A percentile compares a stretch with the other conserved stretches of the same genome.
Evolutionary conservation across 2,888 invertebrate genomes (phyloP).

Genomic region (Limenitis camilla): DNA sequence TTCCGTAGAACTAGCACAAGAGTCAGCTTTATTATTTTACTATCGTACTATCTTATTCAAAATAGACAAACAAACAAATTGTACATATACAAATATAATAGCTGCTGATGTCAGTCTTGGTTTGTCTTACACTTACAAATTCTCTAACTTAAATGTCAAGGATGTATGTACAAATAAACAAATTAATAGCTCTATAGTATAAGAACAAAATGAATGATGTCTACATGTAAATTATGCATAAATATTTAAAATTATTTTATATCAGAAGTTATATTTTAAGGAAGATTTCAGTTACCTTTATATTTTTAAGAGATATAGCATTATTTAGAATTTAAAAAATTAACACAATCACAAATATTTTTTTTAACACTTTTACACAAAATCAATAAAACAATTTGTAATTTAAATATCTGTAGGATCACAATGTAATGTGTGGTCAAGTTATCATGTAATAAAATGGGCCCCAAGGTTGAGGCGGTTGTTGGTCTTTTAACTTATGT

Average conservation of each 20-base stretch:
- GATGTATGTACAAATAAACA: not conserved
- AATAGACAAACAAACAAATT: not conserved
- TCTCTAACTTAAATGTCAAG: constrained; percentile 8
- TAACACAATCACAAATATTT: not conserved
- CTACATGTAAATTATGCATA: not conserved
- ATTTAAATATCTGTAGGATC: not conserved
- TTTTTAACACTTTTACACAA: not conserved
- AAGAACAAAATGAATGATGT: not conserved
- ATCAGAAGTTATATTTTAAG: too few relatives aligned
- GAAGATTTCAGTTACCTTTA: too few relatives aligned
- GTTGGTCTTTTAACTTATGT: too few relatives aligned
- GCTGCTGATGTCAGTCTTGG: not conserved
- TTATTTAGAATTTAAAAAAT: too few relatives aligned
- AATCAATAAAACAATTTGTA: not conserved
- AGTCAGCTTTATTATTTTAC: too few relatives aligned
- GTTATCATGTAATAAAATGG: too few relatives aligned
- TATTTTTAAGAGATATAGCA: too few relatives aligned
- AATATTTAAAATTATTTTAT: not conserved
- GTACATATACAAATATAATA: not conserved
- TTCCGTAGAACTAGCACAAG: too few relatives aligned
- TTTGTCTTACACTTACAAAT: not conserved
- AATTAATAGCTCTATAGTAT: not conserved
- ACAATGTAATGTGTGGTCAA: not conserved
- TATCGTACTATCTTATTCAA: too few relatives aligned
- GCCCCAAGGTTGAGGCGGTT: too few relatives aligned